Conservation (phyloP, 2,797 vertebrate genomes). For the Philypnodon macrostomus region DNA sequence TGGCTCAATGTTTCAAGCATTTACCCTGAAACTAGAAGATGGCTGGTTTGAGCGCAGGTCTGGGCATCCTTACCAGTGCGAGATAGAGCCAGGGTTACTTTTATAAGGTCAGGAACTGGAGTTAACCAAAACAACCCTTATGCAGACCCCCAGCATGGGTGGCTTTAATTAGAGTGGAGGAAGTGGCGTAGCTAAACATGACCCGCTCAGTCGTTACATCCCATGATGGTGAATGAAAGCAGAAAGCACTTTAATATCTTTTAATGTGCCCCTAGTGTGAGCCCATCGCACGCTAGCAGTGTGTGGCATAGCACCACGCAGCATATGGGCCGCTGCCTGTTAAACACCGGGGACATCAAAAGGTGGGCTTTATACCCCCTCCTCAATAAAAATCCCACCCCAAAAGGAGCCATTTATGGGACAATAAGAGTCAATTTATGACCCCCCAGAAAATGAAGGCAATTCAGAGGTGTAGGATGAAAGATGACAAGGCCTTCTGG, state of each 20-base stretch:
- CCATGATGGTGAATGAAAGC: slow-evolving; percentile 67
- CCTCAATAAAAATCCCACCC: slow-evolving; percentile 69
- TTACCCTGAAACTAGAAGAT: not conserved
- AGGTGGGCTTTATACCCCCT: slow-evolving; percentile 54
- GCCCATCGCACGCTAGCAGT: slow-evolving; percentile 49
- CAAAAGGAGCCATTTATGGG: slow-evolving; percentile 72
- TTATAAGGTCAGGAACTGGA: slow-evolving; percentile 55
- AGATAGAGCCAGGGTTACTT: too few relatives aligned
- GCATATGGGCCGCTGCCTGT: slow-evolving; percentile 63
- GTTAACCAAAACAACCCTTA: slow-evolving; percentile 47
- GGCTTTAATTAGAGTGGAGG: slow-evolving; percentile 63
- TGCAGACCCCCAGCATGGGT: slow-evolving; percentile 45
- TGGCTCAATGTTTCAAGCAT: too few relatives aligned
- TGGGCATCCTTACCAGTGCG: not conserved
- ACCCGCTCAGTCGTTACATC: slow-evolving; percentile 59
- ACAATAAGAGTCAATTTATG: slow-evolving; percentile 72
- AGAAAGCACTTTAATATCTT: slow-evolving; percentile 67
- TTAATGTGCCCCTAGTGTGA: slow-evolving; percentile 63
- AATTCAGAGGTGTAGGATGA: slow-evolving; percentile 69
- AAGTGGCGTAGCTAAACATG: slow-evolving; percentile 58
- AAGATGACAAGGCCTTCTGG: slow-evolving; percentile 65
- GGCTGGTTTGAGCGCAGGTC: not conserved
- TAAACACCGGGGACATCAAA: slow-evolving; percentile 68
- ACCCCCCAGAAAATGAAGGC: slow-evolving; percentile 70
- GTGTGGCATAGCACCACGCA: slow-evolving; percentile 51